phyloP scores from a whole-genome alignment of 1,140 invertebrate genomes.

The Lepidurus couesii region DNA sequence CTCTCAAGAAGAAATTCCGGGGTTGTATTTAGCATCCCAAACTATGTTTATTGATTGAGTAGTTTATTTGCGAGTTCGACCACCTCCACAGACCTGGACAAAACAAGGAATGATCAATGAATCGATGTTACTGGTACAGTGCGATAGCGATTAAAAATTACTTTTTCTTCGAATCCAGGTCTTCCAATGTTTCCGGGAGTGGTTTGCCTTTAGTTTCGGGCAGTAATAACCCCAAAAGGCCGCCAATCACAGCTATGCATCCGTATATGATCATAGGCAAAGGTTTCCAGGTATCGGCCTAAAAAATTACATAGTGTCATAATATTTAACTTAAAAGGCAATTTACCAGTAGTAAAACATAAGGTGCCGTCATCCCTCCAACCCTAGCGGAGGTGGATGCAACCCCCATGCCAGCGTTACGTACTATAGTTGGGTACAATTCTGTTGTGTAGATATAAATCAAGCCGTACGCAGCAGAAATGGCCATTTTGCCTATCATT shows the following conservation, averaged over 20 bases:
- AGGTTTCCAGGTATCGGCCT: not conserved
- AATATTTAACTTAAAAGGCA: not conserved
- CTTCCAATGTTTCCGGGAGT: slow-evolving; percentile 40
- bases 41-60: no score
- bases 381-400: slow-evolving; percentile 29
- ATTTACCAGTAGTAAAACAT: not conserved
- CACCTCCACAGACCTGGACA: no score
- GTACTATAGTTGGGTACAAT: slow-evolving; percentile 32
- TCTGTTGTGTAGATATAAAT: slow-evolving; percentile 41
- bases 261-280: slow-evolving; percentile 36
- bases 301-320: not conserved
- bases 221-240: slow-evolving; percentile 35
- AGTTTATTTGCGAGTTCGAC: no score
- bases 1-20: no score
- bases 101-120: no score
- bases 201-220: slow-evolving; percentile 40
- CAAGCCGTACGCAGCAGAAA: slow-evolving; percentile 44
- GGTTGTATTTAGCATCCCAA: no score
- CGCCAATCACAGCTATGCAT: slow-evolving; percentile 36
- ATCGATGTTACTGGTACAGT: no score
- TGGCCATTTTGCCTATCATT: slow-evolving; percentile 46
- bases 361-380: slow-evolving; percentile 33
- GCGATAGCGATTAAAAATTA: not conserved
- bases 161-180: slow-evolving; percentile 37
- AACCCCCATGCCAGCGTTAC: slow-evolving; percentile 30